These are phyloP conservation scores for Pangasius mekongensis DNA, from an alignment of 2,797 vertebrate genomes.

Conservation along the genomic window DNA sequence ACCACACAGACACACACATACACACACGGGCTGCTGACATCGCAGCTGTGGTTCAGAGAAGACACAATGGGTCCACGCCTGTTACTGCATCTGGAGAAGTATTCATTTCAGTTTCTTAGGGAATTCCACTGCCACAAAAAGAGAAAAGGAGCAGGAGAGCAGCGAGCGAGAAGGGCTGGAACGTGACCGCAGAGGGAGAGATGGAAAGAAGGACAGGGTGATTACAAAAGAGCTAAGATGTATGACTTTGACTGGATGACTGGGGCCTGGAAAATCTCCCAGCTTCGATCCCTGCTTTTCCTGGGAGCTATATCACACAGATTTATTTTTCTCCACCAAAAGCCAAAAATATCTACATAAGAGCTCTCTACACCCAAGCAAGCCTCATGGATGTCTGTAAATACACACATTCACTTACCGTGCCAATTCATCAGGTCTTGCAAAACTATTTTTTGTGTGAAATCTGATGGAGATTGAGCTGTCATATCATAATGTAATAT, in stretches of 20 bases:
- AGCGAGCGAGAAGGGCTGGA: constrained; percentile 13
- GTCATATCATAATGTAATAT: constrained; percentile 27
- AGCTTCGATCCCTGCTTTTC: constrained; percentile 38
- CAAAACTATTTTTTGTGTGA: not conserved
- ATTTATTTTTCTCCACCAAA: constrained; percentile 53
- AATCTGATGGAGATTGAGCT: constrained; percentile 28
- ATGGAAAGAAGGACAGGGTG: constrained; percentile 43
- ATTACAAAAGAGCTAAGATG: constrained; percentile 55
- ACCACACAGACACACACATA: constrained; percentile 46
- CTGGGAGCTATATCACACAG: constrained; percentile 48
- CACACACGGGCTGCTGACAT: constrained; percentile 51
- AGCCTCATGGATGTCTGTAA: constrained; percentile 34
- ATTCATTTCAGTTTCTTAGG: constrained; percentile 63
- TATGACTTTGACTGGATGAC: constrained; percentile 49
- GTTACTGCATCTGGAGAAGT: constrained; percentile 72
- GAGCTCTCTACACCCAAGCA: constrained; percentile 40
- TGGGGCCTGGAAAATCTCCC: constrained; percentile 58
- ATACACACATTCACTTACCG: constrained; percentile 32
- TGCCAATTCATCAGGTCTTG: constrained; percentile 40
- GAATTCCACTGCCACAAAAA: constrained; percentile 60
- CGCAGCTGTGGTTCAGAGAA: constrained; percentile 57
- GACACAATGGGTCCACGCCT: constrained; percentile 55
- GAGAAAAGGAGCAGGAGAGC: constrained; percentile 43
- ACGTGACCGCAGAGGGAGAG: constrained; percentile 28
- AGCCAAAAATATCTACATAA: constrained; percentile 47